Base-by-base conservation (phyloP, 2,888 invertebrate species). In the Drosophila cracens region DNA sequence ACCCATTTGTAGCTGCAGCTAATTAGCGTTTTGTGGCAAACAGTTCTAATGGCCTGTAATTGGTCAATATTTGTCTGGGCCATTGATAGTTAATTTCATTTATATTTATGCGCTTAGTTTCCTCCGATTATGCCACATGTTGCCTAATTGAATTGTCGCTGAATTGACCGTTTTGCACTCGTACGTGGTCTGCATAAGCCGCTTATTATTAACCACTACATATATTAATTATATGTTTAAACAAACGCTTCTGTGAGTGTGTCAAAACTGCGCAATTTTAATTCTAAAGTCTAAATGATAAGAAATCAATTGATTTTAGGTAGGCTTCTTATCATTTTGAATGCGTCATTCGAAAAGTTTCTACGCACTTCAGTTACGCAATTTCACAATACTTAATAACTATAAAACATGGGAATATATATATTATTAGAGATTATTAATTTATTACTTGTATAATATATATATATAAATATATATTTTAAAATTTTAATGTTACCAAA, bases 41-140 rank as follows among this genome's bases (percentile, higher is more conserved):
- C 77, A 69, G 73, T 89, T 85, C 82, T 84, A 83, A 89, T 87
- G 82, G 82, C 75, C 63, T 79, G 82, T 89, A 85, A 89, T 85
- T 85, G 87, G 73, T 75, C 70, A 79, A 75, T 87, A 83, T 62
- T 87, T 71, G 71, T 71, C 52, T 74, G 69, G 64, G 54, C 69
- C 70, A 89, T 76, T 80, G 74, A 88, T 82, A 80, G 77, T 77
- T 83, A 86, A 88, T 88, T 85, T 74, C 75, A 81, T 76, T 80
- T 70, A 75, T 68, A 70, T 80, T 88, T 86, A 85, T 85, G 74
- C 59, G 74, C 58, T 52, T 61, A 64, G 25, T 46, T 46, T 16
- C 8, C 46, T 8, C 4, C 25, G 25, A 4, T 54, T 36, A 52
- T 21, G 54, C 56, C 46, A 57, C 53, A 51, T 59, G 52, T 48